Evolutionary conservation across 2,797 vertebrate species (phyloP).

Genomic region (Oryzias dopingdopingensis): DNA sequence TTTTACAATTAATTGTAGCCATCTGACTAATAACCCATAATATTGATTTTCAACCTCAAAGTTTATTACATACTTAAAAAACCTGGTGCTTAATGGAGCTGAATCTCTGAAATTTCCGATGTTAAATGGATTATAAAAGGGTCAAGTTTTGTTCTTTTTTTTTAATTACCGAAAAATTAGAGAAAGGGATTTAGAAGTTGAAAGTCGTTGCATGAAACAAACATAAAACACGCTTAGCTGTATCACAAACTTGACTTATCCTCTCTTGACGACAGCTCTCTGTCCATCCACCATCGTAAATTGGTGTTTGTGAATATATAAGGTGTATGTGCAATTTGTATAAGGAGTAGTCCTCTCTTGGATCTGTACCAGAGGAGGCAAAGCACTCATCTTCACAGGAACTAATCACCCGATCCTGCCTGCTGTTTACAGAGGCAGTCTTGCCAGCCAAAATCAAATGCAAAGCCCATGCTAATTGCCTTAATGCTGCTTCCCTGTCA

Average conservation of each 20-base stretch:
- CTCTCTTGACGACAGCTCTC: slow-evolving; percentile 9
- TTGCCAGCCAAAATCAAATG: slow-evolving; percentile 67
- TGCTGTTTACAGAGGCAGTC: slow-evolving; percentile 64
- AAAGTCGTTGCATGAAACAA: slow-evolving; percentile 20
- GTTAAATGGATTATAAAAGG: slow-evolving; percentile 39
- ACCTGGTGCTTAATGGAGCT: slow-evolving; percentile 43
- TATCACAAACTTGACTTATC: slow-evolving; percentile 29
- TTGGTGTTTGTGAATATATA: slow-evolving; percentile 25
- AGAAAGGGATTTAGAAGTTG: slow-evolving; percentile 30
- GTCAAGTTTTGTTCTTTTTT: slow-evolving; percentile 21
- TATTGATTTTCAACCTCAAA: slow-evolving; percentile 60
- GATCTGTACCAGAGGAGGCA: slow-evolving; percentile 55
- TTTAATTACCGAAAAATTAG: slow-evolving; percentile 13
- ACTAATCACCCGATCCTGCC: slow-evolving; percentile 61
- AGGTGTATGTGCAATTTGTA: slow-evolving; percentile 35
- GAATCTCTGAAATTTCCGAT: slow-evolving; percentile 36
- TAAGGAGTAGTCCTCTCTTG: slow-evolving; percentile 63
- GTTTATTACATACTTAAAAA: slow-evolving; percentile 47
- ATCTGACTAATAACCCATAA: slow-evolving; percentile 51
- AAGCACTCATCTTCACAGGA: slow-evolving; percentile 68
- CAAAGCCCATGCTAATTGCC: slow-evolving; percentile 75
- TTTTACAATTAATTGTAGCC: slow-evolving; percentile 66
- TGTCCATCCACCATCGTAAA: slow-evolving; percentile 1
- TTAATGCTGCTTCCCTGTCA: slow-evolving; percentile 66
- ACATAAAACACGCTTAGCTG: slow-evolving; percentile 13